A percentile compares a stretch with the other conserved stretches of the same genome.
These are phyloP conservation scores for Ips nitidus DNA, from an alignment of 1,140 invertebrate species.

Conservation along the genomic window DNA sequence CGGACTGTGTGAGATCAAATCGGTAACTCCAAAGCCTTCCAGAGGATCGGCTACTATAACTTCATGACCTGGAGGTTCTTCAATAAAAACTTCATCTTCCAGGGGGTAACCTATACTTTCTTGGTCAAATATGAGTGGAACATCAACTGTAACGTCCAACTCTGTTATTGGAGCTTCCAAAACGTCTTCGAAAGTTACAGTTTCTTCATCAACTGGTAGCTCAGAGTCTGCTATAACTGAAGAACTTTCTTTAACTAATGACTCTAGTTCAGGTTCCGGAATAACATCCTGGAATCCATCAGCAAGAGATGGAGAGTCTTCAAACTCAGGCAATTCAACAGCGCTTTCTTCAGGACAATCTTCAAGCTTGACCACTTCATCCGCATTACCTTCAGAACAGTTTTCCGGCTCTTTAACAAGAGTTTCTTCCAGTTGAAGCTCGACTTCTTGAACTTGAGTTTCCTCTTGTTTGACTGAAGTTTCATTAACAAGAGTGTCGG, in stretches of 20 bases:
- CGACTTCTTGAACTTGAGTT: no score
- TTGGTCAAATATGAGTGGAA: background rate
- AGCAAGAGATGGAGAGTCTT: no score
- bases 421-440: no score
- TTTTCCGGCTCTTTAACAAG: no score
- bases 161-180: background rate
- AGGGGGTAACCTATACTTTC: background rate
- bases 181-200: background rate
- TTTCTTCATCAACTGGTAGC: background rate
- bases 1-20: slow-evolving; percentile 2
- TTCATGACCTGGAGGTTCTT: slow-evolving; percentile 16
- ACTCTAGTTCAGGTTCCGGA: no score
- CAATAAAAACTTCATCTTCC: slow-evolving; percentile 29
- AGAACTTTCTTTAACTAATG: no score
- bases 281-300: no score
- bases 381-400: background rate
- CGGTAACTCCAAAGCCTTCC: slow-evolving; percentile 19
- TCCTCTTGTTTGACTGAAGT: no score
- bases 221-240: no score
- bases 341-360: no score
- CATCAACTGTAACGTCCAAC: background rate
- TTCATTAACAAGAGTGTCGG: no score
- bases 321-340: no score
- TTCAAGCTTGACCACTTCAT: background rate
- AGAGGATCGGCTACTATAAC: slow-evolving; percentile 23